phyloP scores from a whole-genome alignment of 2,797 vertebrate species.

The Myotis daubentonii region DNA sequence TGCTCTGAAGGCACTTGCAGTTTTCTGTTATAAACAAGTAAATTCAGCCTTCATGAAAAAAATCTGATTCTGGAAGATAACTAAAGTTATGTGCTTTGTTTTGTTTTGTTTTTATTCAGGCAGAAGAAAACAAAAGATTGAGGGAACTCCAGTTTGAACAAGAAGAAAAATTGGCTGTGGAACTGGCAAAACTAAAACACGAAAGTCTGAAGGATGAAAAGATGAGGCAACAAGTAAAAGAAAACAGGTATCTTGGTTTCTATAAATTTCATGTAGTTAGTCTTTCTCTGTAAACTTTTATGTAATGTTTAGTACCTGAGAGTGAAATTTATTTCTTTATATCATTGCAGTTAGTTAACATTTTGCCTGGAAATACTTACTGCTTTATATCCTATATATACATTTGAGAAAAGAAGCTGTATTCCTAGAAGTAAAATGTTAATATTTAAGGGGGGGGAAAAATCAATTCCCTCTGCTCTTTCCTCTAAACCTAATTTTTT shows the following conservation, averaged over 20 bases:
- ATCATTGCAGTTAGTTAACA: background rate
- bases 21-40: conserved; percentile 7
- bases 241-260: conserved; percentile 90
- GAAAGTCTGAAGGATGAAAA: conserved; percentile 91
- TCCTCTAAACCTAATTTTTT: background rate
- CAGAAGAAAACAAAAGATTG: conserved; percentile 85
- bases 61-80: background rate
- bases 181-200: conserved; percentile 88
- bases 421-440: background rate
- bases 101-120: conserved; percentile 82
- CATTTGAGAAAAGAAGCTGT: conserved; percentile 28
- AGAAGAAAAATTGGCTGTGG: conserved; percentile 91
- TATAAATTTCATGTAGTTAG: background rate
- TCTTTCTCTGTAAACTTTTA: background rate
- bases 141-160: conserved; percentile 87
- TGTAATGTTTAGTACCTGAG: background rate
- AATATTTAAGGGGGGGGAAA: background rate
- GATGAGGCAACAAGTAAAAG: conserved; percentile 91
- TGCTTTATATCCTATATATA: background rate
- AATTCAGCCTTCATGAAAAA: background rate
- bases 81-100: background rate
- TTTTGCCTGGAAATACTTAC: conserved; percentile 15
- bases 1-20: background rate
- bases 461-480: background rate
- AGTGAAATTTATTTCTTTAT: conserved; percentile 9